A percentile compares a stretch with the other conserved stretches of the same genome.
Evolutionary conservation across 35 echinoderm and acorn worm species (phyloP).

Genomic region (Ptychodera flava): DNA sequence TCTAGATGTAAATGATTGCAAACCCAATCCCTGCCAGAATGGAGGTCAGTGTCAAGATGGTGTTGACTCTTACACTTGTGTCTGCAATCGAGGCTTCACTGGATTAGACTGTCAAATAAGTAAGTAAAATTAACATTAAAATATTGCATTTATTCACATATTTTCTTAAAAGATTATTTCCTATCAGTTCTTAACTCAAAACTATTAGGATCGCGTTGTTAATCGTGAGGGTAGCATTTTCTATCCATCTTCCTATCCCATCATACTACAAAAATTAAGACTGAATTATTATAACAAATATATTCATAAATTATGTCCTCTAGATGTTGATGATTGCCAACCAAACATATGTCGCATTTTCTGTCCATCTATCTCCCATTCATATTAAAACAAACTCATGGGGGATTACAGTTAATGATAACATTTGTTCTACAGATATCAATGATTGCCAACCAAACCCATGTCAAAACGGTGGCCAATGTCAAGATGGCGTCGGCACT

Average conservation of each 20-base stretch:
- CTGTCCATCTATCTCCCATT: neutral
- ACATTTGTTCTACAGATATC: too few relatives aligned
- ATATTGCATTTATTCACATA: neutral
- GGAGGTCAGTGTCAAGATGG: conserved; percentile 33
- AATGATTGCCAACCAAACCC: too few relatives aligned
- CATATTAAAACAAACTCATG: neutral
- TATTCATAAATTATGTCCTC: too few relatives aligned
- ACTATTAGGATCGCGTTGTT: neutral
- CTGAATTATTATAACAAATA: too few relatives aligned
- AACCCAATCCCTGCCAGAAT: conserved; percentile 43
- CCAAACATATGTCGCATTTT: neutral
- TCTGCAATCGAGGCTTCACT: conserved; percentile 39
- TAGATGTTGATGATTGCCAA: neutral
- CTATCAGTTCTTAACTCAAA: neutral
- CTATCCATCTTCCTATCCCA: too few relatives aligned
- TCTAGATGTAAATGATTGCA: conserved; percentile 52
- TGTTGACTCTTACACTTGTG: conserved; percentile 25
- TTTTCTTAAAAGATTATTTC: neutral
- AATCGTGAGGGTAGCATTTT: too few relatives aligned
- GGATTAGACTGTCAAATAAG: conserved; percentile 51
- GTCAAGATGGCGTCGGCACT: too few relatives aligned
- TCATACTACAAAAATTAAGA: too few relatives aligned
- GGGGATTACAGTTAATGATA: too few relatives aligned
- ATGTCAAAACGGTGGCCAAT: too few relatives aligned
- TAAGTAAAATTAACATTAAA: conserved; percentile 37